Evolutionary conservation across 2,888 invertebrate genomes (phyloP).

Genomic region (Drosophila atripex): DNA sequence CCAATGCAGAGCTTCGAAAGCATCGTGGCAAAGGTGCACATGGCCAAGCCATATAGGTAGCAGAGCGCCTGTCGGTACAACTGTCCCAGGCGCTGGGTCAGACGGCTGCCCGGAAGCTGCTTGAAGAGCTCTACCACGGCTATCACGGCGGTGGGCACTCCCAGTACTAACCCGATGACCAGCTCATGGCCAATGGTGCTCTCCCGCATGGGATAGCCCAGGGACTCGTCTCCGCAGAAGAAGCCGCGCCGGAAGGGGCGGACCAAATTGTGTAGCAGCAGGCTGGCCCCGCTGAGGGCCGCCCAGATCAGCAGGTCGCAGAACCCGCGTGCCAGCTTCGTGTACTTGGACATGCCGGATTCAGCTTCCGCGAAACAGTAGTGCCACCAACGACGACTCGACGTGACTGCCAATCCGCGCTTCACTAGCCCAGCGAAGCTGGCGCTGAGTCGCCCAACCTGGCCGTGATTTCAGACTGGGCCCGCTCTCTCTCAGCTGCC

Average conservation of each 20-base stretch:
- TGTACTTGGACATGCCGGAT: constrained; percentile 66
- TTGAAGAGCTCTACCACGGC: constrained; percentile 77
- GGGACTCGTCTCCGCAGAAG: constrained; percentile 80
- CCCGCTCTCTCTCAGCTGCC: constrained; percentile 21
- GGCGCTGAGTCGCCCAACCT: constrained; percentile 42
- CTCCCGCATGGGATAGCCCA: constrained; percentile 70
- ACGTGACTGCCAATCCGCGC: constrained; percentile 62
- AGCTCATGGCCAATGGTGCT: constrained; percentile 56
- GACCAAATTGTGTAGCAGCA: constrained; percentile 66
- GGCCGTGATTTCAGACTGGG: constrained; percentile 54
- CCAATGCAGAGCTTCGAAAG: constrained; percentile 73
- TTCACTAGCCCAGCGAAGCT: constrained; percentile 61
- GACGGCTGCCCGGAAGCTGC: constrained; percentile 58
- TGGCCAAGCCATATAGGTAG: constrained; percentile 75
- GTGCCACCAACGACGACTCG: constrained; percentile 46
- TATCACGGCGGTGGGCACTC: constrained; percentile 70
- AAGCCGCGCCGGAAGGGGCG: constrained; percentile 76
- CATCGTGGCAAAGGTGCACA: constrained; percentile 70
- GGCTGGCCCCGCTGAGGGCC: constrained; percentile 64
- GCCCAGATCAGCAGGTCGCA: constrained; percentile 78
- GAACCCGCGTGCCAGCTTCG: constrained; percentile 68
- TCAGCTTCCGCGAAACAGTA: constrained; percentile 6
- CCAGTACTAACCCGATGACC: constrained; percentile 58
- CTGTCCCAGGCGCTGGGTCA: constrained; percentile 65
- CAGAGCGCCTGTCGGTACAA: constrained; percentile 75